Percentiles rank a stretch among this genome's conserved stretches.
Evolutionary conservation across 37 sponge, comb jelly and placozoan genomes (phyloP).

Genomic region (Hormiphora californensis): DNA sequence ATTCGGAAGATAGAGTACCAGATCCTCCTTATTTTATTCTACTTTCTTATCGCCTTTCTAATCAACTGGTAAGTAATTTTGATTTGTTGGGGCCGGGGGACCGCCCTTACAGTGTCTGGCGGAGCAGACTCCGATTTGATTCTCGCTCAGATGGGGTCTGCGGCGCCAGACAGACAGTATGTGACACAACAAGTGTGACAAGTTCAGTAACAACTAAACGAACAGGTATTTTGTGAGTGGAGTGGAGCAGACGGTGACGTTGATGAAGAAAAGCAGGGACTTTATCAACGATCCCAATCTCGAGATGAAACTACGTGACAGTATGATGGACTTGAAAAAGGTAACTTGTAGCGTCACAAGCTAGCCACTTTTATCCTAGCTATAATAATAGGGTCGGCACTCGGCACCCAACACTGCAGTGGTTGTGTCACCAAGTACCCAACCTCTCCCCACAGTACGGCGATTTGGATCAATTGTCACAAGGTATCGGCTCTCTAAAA

Average conservation of each 20-base stretch:
- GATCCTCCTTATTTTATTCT: not conserved
- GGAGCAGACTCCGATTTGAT: no score
- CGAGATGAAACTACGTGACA: not conserved
- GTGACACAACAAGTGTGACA: no score
- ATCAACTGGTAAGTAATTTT: constrained; percentile 26
- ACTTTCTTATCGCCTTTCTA: constrained; percentile 7
- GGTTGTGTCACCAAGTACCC: not conserved
- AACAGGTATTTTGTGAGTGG: constrained; percentile 4
- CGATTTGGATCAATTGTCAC: constrained; percentile 10
- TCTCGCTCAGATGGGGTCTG: no score
- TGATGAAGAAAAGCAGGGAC: not conserved
- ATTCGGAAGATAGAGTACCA: constrained; percentile 40
- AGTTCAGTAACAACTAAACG: not conserved
- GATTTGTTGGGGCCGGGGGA: not conserved
- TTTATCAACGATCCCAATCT: constrained; percentile 27
- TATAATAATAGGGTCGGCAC: not conserved
- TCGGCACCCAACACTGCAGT: not conserved
- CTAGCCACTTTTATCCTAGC: no score
- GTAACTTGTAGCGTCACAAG: no score
- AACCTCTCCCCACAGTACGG: not conserved
- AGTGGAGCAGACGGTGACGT: not conserved
- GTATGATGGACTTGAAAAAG: not conserved
- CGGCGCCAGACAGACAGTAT: no score
- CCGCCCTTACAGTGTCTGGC: no score
- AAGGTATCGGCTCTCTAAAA: not conserved